Evolutionary conservation across 2,888 invertebrate genomes (phyloP).

Genomic region (Mesorhabditis spiculigera): DNA sequence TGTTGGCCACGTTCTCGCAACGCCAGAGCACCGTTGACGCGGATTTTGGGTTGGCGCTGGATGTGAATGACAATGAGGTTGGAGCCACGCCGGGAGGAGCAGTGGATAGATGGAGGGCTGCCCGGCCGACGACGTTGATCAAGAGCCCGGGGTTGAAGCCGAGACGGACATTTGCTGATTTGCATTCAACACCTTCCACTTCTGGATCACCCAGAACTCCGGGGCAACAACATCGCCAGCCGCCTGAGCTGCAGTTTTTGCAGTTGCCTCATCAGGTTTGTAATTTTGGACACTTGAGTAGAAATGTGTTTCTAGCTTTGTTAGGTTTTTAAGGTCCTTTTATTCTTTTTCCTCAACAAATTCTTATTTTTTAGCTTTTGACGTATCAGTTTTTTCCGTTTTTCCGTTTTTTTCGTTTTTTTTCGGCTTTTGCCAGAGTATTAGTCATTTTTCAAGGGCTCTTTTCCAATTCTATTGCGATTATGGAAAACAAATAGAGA

Average conservation of each 20-base stretch:
- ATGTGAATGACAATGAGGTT: conserved; percentile 58
- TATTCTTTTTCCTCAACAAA: not conserved
- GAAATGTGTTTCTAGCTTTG: not conserved
- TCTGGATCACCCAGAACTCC: not conserved
- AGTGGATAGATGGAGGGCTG: conserved; percentile 30
- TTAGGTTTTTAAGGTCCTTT: not conserved
- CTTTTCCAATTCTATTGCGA: too few relatives aligned
- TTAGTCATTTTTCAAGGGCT: too few relatives aligned
- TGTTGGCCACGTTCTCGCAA: not conserved
- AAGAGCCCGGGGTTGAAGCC: conserved; percentile 18
- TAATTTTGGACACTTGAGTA: not conserved
- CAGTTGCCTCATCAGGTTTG: conserved; percentile 53
- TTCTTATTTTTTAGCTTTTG: not conserved
- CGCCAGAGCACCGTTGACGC: not conserved
- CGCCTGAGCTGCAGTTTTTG: conserved; percentile 53
- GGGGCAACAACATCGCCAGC: conserved; percentile 17
- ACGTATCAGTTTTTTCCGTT: not conserved
- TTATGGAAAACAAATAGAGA: too few relatives aligned
- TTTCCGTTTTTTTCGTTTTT: not conserved
- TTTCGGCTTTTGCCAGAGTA: too few relatives aligned
- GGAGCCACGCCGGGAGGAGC: conserved; percentile 21
- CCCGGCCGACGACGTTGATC: conserved; percentile 19
- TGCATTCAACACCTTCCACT: conserved; percentile 17
- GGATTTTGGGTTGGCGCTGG: conserved; percentile 17
- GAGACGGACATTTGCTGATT: conserved; percentile 51